phyloP scores from a whole-genome alignment of 2,797 vertebrate species.

The Epinephelus malabaricus region DNA sequence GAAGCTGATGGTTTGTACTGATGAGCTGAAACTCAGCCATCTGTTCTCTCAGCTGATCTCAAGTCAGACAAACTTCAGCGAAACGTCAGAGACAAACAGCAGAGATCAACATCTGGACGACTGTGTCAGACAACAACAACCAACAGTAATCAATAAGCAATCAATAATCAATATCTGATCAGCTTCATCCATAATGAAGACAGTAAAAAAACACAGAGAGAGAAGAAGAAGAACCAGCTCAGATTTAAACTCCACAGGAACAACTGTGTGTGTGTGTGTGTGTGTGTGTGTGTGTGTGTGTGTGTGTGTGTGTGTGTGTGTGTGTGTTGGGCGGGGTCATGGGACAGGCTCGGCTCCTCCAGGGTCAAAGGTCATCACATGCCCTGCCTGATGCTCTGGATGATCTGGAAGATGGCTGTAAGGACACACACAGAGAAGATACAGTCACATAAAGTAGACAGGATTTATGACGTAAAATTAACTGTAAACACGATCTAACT shows the following conservation, averaged over 20 bases:
- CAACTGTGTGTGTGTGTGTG: conserved; percentile 19
- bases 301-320: conserved; percentile 23
- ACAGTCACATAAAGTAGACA: too few species aligned
- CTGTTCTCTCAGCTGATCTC: not conserved
- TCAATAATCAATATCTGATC: conserved; percentile 45
- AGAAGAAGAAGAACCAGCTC: conserved; percentile 8
- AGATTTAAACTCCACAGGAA: conserved; percentile 61
- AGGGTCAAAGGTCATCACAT: conserved; percentile 77
- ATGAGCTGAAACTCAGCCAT: too few species aligned
- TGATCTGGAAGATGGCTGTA: conserved; percentile 88
- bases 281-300: conserved; percentile 25
- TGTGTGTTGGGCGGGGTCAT: not conserved
- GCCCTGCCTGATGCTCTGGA: conserved; percentile 88
- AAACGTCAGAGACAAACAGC: too few species aligned
- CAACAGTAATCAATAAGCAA: conserved; percentile 14
- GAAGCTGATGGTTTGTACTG: too few species aligned
- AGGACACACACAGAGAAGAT: conserved; percentile 18
- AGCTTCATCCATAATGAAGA: conserved; percentile 28
- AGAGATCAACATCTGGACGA: conserved; percentile 8
- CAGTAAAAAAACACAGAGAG: conserved; percentile 24
- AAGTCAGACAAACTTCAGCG: not conserved
- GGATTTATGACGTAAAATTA: too few species aligned
- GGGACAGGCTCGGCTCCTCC: conserved; percentile 32
- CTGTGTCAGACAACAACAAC: conserved; percentile 30
- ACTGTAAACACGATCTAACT: too few species aligned